phyloP scores from a whole-genome alignment of 2,113 vertebrate genomes.

The Scopus umbretta region DNA sequence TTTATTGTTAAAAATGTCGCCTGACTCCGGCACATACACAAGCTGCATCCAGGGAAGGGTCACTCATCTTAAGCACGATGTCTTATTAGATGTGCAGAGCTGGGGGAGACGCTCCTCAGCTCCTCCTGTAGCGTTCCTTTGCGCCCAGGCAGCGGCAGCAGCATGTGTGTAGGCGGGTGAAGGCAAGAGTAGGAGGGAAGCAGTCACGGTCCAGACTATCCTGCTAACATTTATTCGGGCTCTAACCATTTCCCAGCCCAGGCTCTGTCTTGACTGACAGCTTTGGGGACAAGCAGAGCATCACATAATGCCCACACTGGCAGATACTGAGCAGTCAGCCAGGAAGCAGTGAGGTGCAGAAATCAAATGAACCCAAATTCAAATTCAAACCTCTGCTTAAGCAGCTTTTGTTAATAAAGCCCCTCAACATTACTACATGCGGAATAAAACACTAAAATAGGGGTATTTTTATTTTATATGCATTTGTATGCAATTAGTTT shows the following conservation, averaged over 20 bases:
- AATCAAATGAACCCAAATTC: neutral
- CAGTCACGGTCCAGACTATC: neutral
- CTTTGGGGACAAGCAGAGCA: conserved; percentile 1
- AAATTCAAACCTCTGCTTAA: neutral
- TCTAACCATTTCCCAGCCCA: neutral
- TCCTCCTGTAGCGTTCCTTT: neutral
- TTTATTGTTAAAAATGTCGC: neutral
- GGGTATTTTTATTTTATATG: neutral
- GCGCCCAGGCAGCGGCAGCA: neutral
- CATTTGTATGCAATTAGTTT: neutral
- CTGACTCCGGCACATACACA: neutral
- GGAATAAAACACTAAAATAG: neutral
- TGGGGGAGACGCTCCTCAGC: neutral
- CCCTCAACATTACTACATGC: accelerated
- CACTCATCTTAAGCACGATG: neutral
- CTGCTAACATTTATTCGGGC: neutral
- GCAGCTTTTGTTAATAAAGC: neutral
- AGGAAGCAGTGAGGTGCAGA: neutral
- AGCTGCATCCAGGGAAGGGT: neutral
- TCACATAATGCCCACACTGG: neutral
- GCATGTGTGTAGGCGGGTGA: neutral
- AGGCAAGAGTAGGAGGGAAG: neutral
- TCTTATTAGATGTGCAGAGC: neutral
- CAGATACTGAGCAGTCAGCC: neutral
- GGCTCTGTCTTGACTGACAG: neutral